Evolutionary conservation across 2,888 invertebrate genomes (phyloP).

Genomic region (Sinhomidia bicolor): DNA sequence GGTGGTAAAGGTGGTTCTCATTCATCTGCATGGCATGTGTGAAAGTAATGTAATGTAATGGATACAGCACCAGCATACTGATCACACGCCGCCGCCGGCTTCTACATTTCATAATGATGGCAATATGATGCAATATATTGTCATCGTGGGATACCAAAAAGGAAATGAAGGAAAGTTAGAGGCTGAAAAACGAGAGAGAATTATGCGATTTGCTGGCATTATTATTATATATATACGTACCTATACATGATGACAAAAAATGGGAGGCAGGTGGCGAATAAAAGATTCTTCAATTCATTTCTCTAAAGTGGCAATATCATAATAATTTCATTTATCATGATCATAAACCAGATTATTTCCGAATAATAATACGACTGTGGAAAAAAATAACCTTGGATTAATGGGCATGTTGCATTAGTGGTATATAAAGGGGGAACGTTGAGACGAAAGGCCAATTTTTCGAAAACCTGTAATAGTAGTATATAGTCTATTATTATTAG

Average conservation of each 20-base stretch:
- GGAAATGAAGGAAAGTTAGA: conserved; percentile 10
- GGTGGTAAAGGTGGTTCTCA: conserved; percentile 57
- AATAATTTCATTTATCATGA: background rate
- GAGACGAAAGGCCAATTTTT: no score
- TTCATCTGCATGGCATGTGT: conserved; percentile 55
- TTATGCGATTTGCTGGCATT: background rate
- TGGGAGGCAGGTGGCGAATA: conserved; percentile 15
- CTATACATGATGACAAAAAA: background rate
- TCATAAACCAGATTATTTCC: background rate
- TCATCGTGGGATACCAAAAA: conserved; percentile 19
- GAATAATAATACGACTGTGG: no score
- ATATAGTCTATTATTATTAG: no score
- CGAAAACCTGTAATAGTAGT: no score
- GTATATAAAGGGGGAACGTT: no score
- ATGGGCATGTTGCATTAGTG: no score
- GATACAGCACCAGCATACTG: conserved; percentile 49
- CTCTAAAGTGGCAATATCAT: background rate
- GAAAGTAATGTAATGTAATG: conserved; percentile 46
- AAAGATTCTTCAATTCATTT: background rate
- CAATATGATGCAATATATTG: conserved; percentile 39
- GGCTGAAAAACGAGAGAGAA: background rate
- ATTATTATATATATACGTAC: no score
- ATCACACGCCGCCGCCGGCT: conserved; percentile 15
- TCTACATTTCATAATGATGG: conserved; percentile 33
- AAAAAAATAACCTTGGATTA: no score